Base-by-base conservation (phyloP, 2,888 invertebrate genomes). In the Drosophila prolongata region DNA sequence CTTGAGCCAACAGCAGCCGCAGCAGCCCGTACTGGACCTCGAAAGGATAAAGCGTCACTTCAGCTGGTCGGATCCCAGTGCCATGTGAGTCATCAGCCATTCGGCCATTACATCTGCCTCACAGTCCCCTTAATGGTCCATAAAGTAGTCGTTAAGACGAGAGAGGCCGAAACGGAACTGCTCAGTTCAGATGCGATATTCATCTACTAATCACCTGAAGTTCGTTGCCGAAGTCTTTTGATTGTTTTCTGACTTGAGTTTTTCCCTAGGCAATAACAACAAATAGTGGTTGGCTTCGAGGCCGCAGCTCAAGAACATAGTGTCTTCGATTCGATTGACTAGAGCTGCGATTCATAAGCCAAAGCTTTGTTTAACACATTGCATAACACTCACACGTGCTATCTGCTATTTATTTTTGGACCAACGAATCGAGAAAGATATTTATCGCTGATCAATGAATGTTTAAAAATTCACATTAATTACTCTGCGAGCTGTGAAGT, bases 31-130 rank as follows among this genome's bases (percentile, higher is more conserved):
- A 34, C 75, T 91, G 79, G 91, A 91, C 75, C 84, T 89, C 14
- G 91, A 91, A 73, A 90, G 88, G 77, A 87, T 91, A 52, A 90
- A 90, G 67, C 90, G 90, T 24, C 91, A 91, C 68, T 91, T 91
- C 71, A 91, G 91, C 75, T 91, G 91, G 91, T 91, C 91, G 54
- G 90, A 90, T 78, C 80, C 91, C 65, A 90, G 87, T 87, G 88
- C 91, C 79, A 91, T 90, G 91, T 91, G 89, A 91, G 91, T 91
- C 78, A 76, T n/a, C 37, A 37, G 42, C 9, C 46, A 47, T 72
- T 56, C 42, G 37, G 42, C 9, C 46, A 47, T 72, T 60, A 57
- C 50, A 43, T 19, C n/a, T 34, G 44, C 37, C 50, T 43, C n/a
- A 65, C 13, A 16, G 50, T 6, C 37, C 38, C 43, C 47, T 62